Evolutionary conservation across 2,797 vertebrate species (phyloP).

Genomic region (Dallia pectoralis): DNA sequence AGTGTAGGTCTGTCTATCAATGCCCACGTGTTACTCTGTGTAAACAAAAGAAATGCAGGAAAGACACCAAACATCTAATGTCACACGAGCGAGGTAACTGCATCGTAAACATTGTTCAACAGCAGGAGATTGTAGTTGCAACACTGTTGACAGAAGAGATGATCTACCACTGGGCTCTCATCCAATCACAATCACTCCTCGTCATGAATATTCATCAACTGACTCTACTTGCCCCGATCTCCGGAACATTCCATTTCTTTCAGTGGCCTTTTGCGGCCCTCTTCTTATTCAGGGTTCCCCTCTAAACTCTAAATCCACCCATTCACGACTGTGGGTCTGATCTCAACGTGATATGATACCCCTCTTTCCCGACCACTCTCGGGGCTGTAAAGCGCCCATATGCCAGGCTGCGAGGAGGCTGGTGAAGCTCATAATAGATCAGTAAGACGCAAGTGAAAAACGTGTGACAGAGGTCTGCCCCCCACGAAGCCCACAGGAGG

Average conservation of each 20-base stretch:
- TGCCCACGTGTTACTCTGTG: conserved; percentile 65
- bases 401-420: conserved; percentile 77
- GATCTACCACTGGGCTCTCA: conserved; percentile 76
- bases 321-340: conserved; percentile 80
- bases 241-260: conserved; percentile 75
- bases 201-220: conserved; percentile 91
- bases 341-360: conserved; percentile 86
- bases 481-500: conserved; percentile 67
- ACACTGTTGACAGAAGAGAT: conserved; percentile 87
- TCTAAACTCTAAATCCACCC: conserved; percentile 66
- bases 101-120: conserved; percentile 55
- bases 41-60: conserved; percentile 67
- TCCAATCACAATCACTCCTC: conserved; percentile 81
- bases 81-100: conserved; percentile 66
- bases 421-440: conserved; percentile 86
- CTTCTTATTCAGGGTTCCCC: conserved; percentile 70
- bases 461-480: conserved; percentile 70
- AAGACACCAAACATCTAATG: conserved; percentile 64
- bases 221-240: conserved; percentile 75
- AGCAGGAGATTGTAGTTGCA: conserved; percentile 56
- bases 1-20: conserved; percentile 63
- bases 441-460: conserved; percentile 80
- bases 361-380: conserved; percentile 76
- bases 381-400: conserved; percentile 78
- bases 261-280: conserved; percentile 66